A percentile compares a stretch with the other conserved stretches of the same genome.
Conservation (phyloP, 53 echinoderm and acorn worm species). For the Arbacia lixula region DNA sequence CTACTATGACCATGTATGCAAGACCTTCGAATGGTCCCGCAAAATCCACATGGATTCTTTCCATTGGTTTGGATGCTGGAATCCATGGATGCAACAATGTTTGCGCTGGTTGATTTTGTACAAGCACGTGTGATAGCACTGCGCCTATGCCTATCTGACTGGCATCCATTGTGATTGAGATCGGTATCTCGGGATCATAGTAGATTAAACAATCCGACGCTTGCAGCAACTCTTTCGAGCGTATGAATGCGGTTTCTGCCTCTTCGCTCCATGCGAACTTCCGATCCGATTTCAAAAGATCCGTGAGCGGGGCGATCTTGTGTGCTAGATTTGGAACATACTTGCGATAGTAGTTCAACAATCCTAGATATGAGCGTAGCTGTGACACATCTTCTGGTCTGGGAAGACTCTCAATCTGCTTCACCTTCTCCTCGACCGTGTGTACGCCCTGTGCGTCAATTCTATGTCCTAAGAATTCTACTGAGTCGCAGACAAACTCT, state of each 20-base stretch:
- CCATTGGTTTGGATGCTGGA: conserved; percentile 30
- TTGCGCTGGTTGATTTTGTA: conserved; percentile 38
- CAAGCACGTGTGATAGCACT: conserved; percentile 16
- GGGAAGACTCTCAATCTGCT: conserved; percentile 46
- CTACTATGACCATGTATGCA: conserved; percentile 47
- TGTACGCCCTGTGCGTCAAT: too few species aligned
- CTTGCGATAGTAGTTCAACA: conserved; percentile 57
- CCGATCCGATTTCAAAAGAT: neutral
- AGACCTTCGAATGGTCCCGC: conserved; percentile 49
- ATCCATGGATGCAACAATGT: conserved; percentile 60
- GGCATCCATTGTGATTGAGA: conserved; percentile 64
- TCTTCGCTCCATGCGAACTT: conserved; percentile 52
- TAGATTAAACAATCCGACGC: conserved; percentile 60
- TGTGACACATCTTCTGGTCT: conserved; percentile 47
- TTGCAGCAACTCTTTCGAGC: conserved; percentile 41
- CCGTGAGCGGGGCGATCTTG: neutral
- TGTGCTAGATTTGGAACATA: conserved; percentile 64
- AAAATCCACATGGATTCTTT: conserved; percentile 59
- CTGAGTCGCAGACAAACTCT: too few species aligned
- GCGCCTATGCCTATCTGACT: conserved; percentile 62
- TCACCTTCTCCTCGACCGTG: too few species aligned
- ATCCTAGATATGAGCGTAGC: conserved; percentile 39
- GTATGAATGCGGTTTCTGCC: conserved; percentile 32
- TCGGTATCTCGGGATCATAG: conserved; percentile 49
- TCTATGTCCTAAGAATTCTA: too few species aligned